These are phyloP conservation scores for Martes martes DNA, from an alignment of 2,113 vertebrate species.

Conservation along the genomic window DNA sequence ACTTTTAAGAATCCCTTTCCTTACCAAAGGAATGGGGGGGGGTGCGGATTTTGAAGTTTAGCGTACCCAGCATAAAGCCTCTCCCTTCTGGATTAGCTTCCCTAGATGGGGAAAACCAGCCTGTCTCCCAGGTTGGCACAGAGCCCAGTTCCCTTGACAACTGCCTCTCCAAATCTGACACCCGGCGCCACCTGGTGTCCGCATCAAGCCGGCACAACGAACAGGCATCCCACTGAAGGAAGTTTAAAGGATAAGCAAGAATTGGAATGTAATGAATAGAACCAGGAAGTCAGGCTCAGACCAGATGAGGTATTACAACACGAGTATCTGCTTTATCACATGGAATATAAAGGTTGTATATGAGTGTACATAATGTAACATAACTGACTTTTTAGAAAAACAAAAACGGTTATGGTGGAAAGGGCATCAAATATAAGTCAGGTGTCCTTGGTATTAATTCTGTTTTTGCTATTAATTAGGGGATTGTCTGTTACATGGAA, in stretches of 20 bases:
- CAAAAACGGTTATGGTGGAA: neutral
- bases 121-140: neutral
- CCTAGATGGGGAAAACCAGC: neutral
- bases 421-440: neutral
- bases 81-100: neutral
- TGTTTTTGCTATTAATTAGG: neutral
- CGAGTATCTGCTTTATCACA: neutral
- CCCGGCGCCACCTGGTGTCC: conserved; percentile 55
- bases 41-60: neutral
- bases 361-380: neutral
- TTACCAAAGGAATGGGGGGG: neutral
- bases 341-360: neutral
- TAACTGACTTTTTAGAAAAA: neutral
- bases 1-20: neutral
- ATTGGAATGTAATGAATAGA: neutral
- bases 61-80: neutral
- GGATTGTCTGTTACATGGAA: neutral
- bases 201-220: neutral
- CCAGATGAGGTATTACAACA: neutral
- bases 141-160: conserved; percentile 51
- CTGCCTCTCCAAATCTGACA: neutral
- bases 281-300: neutral
- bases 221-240: neutral
- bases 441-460: neutral
- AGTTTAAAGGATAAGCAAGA: neutral